These are phyloP conservation scores for Anguilla japonica DNA, from an alignment of 2,113 vertebrate species.

Conservation along the genomic window DNA sequence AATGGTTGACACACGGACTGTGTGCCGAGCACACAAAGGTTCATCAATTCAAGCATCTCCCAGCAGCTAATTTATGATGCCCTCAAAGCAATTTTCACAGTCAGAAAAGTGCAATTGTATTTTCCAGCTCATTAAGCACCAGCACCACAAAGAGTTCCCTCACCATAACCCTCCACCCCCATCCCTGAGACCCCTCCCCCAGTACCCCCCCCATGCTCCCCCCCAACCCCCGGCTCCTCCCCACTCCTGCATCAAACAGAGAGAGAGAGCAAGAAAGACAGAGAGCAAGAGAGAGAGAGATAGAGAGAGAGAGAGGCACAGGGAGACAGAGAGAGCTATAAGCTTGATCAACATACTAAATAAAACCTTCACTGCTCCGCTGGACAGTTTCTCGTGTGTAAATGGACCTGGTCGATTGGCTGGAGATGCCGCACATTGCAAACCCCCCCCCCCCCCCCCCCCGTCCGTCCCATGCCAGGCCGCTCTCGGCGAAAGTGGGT, in stretches of 20 bases:
- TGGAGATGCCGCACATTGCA: conserved; percentile 31
- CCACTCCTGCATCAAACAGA: conserved; percentile 50
- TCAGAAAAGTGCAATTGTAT: conserved; percentile 78
- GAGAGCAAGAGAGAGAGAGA: conserved; percentile 36
- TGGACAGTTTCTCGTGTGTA: neutral
- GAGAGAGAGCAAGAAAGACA: conserved; percentile 44
- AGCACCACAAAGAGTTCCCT: conserved; percentile 71
- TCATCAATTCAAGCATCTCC: conserved; percentile 72
- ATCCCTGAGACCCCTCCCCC: conserved; percentile 25
- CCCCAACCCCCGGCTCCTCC: conserved; percentile 38
- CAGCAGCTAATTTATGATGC: conserved; percentile 78
- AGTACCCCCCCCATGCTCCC: too few relatives aligned
- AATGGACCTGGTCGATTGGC: conserved; percentile 6
- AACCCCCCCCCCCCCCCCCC: too few relatives aligned
- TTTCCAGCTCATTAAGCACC: conserved; percentile 83
- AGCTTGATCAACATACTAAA: conserved; percentile 42
- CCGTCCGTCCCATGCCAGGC: conserved; percentile 22
- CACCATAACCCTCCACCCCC: conserved; percentile 39
- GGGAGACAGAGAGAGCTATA: conserved; percentile 27
- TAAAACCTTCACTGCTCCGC: conserved; percentile 39
- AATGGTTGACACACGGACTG: conserved; percentile 24
- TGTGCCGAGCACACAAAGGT: conserved; percentile 66
- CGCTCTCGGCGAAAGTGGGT: neutral
- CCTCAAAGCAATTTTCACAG: conserved; percentile 81
- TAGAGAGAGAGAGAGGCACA: conserved; percentile 39